A percentile compares a stretch with the other conserved stretches of the same genome.
Conservation (phyloP, 2,888 invertebrate genomes). For the Thera britannica region DNA sequence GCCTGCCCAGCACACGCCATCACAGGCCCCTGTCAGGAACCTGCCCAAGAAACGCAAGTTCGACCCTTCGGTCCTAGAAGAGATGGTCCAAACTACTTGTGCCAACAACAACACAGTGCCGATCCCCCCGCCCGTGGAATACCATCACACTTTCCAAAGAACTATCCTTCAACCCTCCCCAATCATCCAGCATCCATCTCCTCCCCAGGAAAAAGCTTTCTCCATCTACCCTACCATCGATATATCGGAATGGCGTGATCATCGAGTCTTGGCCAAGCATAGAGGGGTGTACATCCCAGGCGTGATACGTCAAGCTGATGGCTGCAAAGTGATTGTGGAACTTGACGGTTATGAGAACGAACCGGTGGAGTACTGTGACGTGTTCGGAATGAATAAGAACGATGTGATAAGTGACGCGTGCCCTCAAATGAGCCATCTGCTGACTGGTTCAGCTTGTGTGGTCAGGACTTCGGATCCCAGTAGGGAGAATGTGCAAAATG, state of each 20-base stretch:
- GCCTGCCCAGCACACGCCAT: conserved; percentile 70
- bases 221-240: conserved; percentile 88
- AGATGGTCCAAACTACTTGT: conserved; percentile 82
- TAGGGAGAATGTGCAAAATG: conserved; percentile 86
- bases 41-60: conserved; percentile 97
- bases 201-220: conserved; percentile 82
- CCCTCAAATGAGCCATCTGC: conserved; percentile 93
- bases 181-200: conserved; percentile 79
- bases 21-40: conserved; percentile 87
- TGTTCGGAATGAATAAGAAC: conserved; percentile 91
- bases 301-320: conserved; percentile 90
- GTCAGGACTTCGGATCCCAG: conserved; percentile 87
- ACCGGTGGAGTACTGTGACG: conserved; percentile 89
- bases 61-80: conserved; percentile 91
- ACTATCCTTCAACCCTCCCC: conserved; percentile 70
- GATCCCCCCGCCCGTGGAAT: conserved; percentile 60
- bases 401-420: conserved; percentile 97
- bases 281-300: conserved; percentile 94
- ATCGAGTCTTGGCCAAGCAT: conserved; percentile 95
- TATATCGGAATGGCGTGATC: conserved; percentile 96
- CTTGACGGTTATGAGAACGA: conserved; percentile 91
- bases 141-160: conserved; percentile 60
- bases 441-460: conserved; percentile 92
- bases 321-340: conserved; percentile 90
- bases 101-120: conserved; percentile 70